Conservation (phyloP, 2,113 vertebrate species). For the Orientallactaga bullata region DNA sequence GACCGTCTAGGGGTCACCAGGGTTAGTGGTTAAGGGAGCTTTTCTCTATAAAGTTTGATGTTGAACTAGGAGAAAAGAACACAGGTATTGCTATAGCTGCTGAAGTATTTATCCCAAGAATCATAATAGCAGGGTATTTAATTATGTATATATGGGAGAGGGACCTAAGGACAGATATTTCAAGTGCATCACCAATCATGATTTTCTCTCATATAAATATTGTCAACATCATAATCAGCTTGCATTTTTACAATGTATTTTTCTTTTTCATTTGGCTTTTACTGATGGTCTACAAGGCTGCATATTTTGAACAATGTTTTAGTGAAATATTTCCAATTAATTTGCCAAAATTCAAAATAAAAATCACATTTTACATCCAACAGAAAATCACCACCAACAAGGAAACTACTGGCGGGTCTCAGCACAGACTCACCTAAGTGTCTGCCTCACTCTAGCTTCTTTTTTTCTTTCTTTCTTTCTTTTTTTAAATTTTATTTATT, state of each 20-base stretch:
- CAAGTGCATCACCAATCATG: not conserved
- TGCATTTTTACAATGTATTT: not conserved
- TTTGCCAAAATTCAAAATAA: too few species aligned
- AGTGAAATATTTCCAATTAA: not conserved
- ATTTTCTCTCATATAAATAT: not conserved
- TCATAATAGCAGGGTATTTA: not conserved
- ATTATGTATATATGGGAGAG: not conserved
- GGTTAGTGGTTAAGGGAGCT: not conserved
- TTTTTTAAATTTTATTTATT: too few species aligned
- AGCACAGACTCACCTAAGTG: not conserved
- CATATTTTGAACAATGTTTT: not conserved
- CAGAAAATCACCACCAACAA: too few species aligned
- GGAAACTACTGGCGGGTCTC: too few species aligned
- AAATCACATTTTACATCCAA: too few species aligned
- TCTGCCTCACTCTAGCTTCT: not conserved
- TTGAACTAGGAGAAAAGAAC: not conserved
- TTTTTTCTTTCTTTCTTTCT: too few species aligned
- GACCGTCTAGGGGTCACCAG: not conserved
- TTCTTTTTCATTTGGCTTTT: not conserved
- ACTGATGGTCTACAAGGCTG: not conserved
- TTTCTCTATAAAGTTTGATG: not conserved
- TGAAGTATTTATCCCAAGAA: not conserved
- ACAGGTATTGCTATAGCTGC: not conserved
- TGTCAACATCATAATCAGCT: not conserved
- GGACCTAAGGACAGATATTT: not conserved